Conservation (phyloP, 1,140 invertebrate species). For the Anadara kagoshimensis region DNA sequence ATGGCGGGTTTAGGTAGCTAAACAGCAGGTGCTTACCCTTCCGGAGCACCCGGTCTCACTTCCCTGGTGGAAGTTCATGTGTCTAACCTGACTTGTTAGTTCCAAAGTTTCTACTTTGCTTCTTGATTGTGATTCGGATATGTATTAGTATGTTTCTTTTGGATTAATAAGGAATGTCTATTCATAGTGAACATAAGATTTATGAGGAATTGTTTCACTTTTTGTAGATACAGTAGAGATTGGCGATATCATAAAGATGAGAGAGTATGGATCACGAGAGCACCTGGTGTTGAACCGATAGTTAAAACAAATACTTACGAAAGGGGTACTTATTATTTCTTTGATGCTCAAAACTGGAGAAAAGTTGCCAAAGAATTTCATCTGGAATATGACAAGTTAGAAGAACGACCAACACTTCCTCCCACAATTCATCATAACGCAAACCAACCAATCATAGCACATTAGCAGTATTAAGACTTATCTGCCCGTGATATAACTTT, state of each 20-base stretch:
- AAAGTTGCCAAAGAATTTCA: slow-evolving; percentile 96
- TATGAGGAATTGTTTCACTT: too few species aligned
- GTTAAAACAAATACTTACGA: slow-evolving; percentile 97
- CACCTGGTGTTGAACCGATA: slow-evolving; percentile 90
- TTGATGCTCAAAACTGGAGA: slow-evolving; percentile 96
- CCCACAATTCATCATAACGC: slow-evolving; percentile 58
- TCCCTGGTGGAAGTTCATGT: too few species aligned
- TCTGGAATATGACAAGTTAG: slow-evolving; percentile 97
- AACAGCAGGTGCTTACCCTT: too few species aligned
- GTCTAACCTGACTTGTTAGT: too few species aligned
- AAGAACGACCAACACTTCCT: slow-evolving; percentile 83
- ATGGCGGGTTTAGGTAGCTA: too few species aligned
- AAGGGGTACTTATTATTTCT: slow-evolving; percentile 98
- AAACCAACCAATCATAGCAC: slow-evolving; percentile 41
- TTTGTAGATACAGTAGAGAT: slow-evolving; percentile 90
- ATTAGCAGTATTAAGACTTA: slow-evolving; percentile 1
- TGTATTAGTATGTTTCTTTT: too few species aligned
- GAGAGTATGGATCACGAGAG: slow-evolving; percentile 98
- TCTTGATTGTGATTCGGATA: too few species aligned
- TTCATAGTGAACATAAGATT: too few species aligned
- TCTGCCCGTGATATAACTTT: too few species aligned
- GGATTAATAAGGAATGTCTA: too few species aligned
- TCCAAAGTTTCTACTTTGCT: too few species aligned
- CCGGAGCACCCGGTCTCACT: too few species aligned
- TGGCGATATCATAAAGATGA: slow-evolving; percentile 99